Conservation (phyloP, 2,113 vertebrate genomes). For the Himantopus leucocephalus region DNA sequence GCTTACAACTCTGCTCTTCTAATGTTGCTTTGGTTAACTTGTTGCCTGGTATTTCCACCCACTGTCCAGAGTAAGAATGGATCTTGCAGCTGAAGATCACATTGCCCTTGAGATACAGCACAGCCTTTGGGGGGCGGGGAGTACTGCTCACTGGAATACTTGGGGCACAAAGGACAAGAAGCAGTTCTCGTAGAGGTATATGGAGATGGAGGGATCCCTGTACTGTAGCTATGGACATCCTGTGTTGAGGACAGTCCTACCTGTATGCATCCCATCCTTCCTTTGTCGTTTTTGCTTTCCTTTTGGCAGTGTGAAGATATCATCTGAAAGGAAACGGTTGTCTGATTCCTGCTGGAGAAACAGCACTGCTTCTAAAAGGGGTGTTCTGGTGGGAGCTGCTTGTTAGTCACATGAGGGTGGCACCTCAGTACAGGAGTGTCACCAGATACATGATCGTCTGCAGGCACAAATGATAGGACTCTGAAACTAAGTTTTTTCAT, state of each 20-base stretch:
- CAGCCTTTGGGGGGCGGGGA: background rate
- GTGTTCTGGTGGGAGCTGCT: background rate
- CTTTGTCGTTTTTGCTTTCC: background rate
- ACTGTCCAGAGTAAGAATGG: background rate
- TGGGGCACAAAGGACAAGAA: background rate
- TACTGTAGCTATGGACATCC: background rate
- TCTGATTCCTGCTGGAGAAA: background rate
- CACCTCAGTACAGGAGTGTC: background rate
- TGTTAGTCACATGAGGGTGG: fast-evolving
- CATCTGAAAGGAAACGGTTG: background rate
- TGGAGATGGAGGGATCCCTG: background rate
- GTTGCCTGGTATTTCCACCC: background rate
- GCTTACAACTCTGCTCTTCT: background rate
- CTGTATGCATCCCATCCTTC: background rate
- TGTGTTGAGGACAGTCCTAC: background rate
- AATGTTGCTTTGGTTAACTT: background rate
- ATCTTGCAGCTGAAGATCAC: background rate
- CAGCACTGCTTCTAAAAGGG: background rate
- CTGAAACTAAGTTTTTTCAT: background rate
- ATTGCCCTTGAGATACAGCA: background rate
- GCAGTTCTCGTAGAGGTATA: background rate
- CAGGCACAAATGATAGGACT: background rate
- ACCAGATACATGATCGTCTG: background rate
- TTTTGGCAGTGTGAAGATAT: background rate
- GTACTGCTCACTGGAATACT: background rate